Evolutionary conservation across 2,888 invertebrate species (phyloP), one percentile per base, ranked within the genome.

Genomic region (Zygothrica quintamaculata): DNA sequence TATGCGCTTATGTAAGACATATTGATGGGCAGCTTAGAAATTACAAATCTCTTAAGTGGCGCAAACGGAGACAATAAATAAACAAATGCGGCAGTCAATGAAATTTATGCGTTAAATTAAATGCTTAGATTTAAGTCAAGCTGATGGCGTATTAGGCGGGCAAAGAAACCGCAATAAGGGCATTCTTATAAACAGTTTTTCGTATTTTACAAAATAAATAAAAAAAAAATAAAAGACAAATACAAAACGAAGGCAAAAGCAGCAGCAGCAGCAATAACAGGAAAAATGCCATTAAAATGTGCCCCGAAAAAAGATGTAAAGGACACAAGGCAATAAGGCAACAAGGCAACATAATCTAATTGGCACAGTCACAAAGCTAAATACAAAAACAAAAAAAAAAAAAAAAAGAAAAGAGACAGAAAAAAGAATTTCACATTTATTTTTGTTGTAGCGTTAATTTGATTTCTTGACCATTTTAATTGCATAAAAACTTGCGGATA

Each of bases 91-190:
- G 44, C 44, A 62, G 58, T 64, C 73, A 56, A 46, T 72, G 56
- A 65, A 69, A 77, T 78, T 77, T 77, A 75, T 78, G 69, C 69
- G 39, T 40, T 52, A 78, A 77, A 77, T 77, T 77, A 77, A 72
- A 77, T 72, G 75, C 76, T 75, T 69, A 66, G 65, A 65, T 67
- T 65, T 55, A 74, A 77, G 64, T 64, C 31, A 36, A 61, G 61
- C 73, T 56, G 64, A 74, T 46, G 61, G n/a, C 50, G 60, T 58
- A 77, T 74, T 74, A 61, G 65, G 13, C 29, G 29, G 29, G 15
- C 31, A 55, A 47, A 25, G 33, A 18, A 47, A 50, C 69, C 55
- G 34, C 69, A 69, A 44, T 13, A 67, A 37, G n/a, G 52, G 43
- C 48, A 48, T 59, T 60, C 53, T 52, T 15, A 39, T n/a, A n/a